Evolutionary conservation across 2,113 vertebrate species (phyloP).

Genomic region (Equus quagga): DNA sequence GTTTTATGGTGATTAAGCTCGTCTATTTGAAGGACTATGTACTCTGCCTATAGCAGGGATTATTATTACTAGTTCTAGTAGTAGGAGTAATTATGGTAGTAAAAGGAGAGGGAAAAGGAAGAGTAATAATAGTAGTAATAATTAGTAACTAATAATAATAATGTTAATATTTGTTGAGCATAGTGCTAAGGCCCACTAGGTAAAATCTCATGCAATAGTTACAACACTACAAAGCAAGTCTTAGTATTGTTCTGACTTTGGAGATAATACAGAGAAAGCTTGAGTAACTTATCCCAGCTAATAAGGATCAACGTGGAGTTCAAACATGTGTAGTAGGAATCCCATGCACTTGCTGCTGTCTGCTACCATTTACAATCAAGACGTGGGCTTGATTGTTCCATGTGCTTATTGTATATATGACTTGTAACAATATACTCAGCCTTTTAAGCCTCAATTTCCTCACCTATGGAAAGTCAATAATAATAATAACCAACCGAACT

Average conservation of each 20-base stretch:
- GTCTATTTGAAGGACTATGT: neutral
- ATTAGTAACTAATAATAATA: too few relatives aligned
- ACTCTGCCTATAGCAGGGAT: neutral
- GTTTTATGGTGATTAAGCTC: accelerated
- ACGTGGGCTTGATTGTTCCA: accelerated
- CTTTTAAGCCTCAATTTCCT: neutral
- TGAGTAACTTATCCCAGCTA: too few relatives aligned
- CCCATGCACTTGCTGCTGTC: accelerated
- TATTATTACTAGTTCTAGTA: accelerated
- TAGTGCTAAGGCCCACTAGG: accelerated
- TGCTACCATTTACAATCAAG: accelerated
- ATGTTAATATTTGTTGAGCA: too few relatives aligned
- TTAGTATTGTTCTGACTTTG: neutral
- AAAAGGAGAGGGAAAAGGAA: too few relatives aligned
- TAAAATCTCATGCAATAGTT: accelerated
- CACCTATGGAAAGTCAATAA: accelerated
- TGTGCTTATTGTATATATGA: accelerated
- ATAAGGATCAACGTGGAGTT: accelerated
- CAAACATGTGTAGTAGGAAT: neutral
- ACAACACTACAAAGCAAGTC: accelerated
- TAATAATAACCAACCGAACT: neutral
- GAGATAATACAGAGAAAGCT: accelerated
- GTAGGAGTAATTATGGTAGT: accelerated
- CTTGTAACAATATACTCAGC: accelerated
- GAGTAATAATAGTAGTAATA: accelerated